Conservation (phyloP, 2,888 invertebrate genomes). For the Drosophila meridionalis region DNA sequence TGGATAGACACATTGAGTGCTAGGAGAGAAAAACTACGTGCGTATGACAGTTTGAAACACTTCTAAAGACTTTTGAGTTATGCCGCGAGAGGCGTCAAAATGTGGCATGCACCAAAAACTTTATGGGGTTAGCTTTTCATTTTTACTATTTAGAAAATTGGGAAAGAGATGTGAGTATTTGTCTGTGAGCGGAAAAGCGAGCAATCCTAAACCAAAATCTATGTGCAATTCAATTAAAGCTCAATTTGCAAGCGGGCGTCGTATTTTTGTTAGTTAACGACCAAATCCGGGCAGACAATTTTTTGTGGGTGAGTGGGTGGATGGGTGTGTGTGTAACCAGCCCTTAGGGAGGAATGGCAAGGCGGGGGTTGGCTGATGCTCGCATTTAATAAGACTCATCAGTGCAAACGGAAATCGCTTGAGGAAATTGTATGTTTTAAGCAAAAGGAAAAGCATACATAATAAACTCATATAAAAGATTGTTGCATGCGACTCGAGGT, state of each 20-base stretch:
- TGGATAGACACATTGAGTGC: background rate
- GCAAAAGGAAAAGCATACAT: constrained; percentile 73
- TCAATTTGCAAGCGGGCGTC: constrained; percentile 72
- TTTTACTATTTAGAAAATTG: background rate
- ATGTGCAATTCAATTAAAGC: constrained; percentile 77
- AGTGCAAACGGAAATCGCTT: constrained; percentile 80
- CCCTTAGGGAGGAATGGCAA: background rate
- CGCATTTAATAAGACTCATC: constrained; percentile 79
- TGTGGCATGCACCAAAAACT: constrained; percentile 39
- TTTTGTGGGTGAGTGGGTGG: background rate
- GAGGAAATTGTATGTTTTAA: constrained; percentile 81
- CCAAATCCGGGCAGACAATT: constrained; percentile 35
- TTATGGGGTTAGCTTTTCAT: constrained; percentile 6
- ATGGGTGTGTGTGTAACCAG: background rate
- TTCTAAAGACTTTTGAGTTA: constrained; percentile 65
- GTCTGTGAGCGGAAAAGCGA: constrained; percentile 18
- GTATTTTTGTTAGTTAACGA: constrained; percentile 72
- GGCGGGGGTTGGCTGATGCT: constrained; percentile 12
- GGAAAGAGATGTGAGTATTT: constrained; percentile 25
- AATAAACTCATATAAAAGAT: constrained; percentile 82
- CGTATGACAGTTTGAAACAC: constrained; percentile 77
- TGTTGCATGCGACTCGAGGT: constrained; percentile 64
- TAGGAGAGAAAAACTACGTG: constrained; percentile 51
- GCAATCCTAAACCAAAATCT: constrained; percentile 48
- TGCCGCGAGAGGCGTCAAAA: constrained; percentile 51